Percentiles rank a stretch among this genome's conserved stretches.
Evolutionary conservation across 2,113 vertebrate species (phyloP).

Genomic region (Lamprologus sp.): DNA sequence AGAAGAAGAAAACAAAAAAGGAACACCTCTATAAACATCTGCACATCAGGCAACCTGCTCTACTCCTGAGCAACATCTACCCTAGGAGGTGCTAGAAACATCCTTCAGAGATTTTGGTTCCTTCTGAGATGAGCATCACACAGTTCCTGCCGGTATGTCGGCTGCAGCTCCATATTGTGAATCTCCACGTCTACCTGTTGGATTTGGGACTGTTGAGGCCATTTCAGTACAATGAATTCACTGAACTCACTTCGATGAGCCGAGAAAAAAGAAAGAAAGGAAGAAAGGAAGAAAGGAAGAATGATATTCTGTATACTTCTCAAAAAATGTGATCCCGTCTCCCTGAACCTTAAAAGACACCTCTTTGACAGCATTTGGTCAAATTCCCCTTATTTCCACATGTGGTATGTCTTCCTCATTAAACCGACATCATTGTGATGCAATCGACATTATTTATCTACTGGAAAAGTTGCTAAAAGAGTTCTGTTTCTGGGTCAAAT

Average conservation of each 20-base stretch:
- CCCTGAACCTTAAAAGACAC: neutral
- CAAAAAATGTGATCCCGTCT: rapidly evolving
- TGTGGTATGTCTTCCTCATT: neutral
- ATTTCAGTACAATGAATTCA: neutral
- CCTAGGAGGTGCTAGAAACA: neutral
- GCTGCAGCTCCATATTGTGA: neutral
- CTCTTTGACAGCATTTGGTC: neutral
- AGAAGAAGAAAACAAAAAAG: neutral
- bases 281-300: neutral
- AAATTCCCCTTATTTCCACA: neutral
- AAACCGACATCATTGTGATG: neutral
- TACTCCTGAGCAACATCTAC: neutral
- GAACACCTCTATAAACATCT: neutral
- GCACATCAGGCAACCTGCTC: neutral
- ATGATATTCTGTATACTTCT: neutral
- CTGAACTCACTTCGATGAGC: neutral
- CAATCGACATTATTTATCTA: neutral
- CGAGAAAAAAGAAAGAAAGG: neutral
- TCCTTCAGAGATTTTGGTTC: neutral
- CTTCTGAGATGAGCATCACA: neutral
- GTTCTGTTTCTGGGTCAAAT: neutral
- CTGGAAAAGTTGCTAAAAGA: neutral
- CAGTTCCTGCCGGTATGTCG: neutral
- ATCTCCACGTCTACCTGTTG: neutral
- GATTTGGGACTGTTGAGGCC: neutral